Evolutionary conservation across 2,113 vertebrate genomes (phyloP), one percentile per base, ranked within the genome.

Genomic region (Otocyon megalotis): DNA sequence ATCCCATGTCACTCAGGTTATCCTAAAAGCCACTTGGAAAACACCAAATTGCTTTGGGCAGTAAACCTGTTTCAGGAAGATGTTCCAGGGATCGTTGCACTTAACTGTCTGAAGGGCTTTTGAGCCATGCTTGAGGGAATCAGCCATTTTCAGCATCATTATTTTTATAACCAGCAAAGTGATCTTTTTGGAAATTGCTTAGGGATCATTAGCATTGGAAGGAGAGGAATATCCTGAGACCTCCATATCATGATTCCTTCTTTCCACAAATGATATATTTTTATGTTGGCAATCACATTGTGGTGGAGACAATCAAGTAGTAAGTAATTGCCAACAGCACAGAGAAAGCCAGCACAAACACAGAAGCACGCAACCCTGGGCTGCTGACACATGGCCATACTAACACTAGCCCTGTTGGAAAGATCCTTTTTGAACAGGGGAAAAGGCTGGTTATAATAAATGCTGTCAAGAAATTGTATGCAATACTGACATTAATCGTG

Each of bases 121-220:
- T 11, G 14, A 88, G 43, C 69, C 24, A 43, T 3, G 12, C 6
- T 7, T 15, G 50, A 65, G 32, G 12, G 30, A 71, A 17, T 65
- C 35, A 60, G 16, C 43, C 76, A 82, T 10, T 32, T 1, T 69
- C 30, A 16, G 24, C 22, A 37, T 60, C 50, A 53, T 84, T 65
- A 63, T 86, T 93, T 95, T 71, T 83, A 81, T 48, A 54, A 76
- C 24, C n/a, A 93, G 43, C 8, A 71, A 94, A 94, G n/a, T 20
- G 69, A 92, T 92, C 22, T 22, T 22, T 62, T 30, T 16, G 83
- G 43, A 83, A 97, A 92, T 48, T 48, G 54, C 63, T 89, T 82
- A 53, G 37, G 5, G 13, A 76, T 90, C 54, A 37, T 87, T 35
- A 79, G 16, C 48, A 20, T 7, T 65, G 80, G 79, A 93, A 72